Base-by-base conservation (phyloP, 2,797 vertebrate genomes). In the Rhynchonycteris naso region DNA sequence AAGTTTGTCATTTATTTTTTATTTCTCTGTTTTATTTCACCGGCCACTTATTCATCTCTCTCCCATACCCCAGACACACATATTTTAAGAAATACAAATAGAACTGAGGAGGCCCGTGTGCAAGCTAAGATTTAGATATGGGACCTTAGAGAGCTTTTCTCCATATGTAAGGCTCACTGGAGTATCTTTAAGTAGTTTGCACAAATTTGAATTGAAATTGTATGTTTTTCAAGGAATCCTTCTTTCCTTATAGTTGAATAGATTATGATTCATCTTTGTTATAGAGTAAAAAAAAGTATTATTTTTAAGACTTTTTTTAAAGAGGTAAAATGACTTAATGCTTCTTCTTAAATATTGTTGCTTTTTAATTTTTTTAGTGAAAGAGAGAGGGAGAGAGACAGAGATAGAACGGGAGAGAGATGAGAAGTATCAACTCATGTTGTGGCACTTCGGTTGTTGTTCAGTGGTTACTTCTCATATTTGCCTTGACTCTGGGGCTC, bases 261-360 rank as follows among this genome's bases (percentile, higher is more conserved):
- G 80, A 85, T 90, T 93, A 50, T 96, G 93, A 93, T 74, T 95
- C 84, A 91, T 95, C 74, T 94, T 95, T 96, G 93, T 80, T 35
- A 13, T 66, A 35, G 38, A 90, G 35, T 66, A 82, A 96, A 91
- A 82, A 96, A 91, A 81, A 95, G 47, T 43, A 61, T 76, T 72
- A 82, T 88, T 96, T 96, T 59, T 82, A 85, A 76, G 69, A 33
- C 74, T 75, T 92, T 56, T 61, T 76, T 72, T 95, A 75, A 54
- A 83, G 59, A 80, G 74, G n/a, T 88, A 63, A 94, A 83, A 35
- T 90, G 63, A 56, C 63, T 90, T 93, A 75, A 71, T 94, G 59
- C 6, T 82, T 43, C 63, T 83, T 12, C 69, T 69, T 78, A 91
- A 74, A 94, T 88, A 74, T 59, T 88, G 38, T 58, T 58, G 43